Conservation (phyloP, 2,888 invertebrate species). For the Zelleria hepariella region DNA sequence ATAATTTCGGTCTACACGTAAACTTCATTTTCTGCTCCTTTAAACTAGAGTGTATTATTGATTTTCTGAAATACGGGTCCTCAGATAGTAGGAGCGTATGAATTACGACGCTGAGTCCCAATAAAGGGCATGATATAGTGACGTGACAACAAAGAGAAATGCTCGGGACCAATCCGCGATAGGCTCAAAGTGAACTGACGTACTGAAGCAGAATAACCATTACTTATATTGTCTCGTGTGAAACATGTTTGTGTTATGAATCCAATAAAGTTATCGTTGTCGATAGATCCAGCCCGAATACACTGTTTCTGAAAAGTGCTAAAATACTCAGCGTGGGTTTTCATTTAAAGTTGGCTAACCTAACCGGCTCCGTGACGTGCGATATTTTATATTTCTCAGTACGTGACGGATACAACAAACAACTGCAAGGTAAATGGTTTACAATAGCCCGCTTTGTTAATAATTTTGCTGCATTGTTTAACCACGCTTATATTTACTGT, state of each 20-base stretch:
- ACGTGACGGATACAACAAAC: background rate
- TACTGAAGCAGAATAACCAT: conserved; percentile 2
- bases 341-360: background rate
- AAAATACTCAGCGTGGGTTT: background rate
- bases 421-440: background rate
- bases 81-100: conserved; percentile 21
- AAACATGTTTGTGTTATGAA: background rate
- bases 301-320: too few species aligned
- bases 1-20: background rate
- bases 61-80: background rate
- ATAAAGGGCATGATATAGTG: conserved; percentile 27
- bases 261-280: background rate
- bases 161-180: conserved; percentile 11
- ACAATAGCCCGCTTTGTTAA: background rate
- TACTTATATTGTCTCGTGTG: background rate
- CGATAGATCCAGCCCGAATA: too few species aligned
- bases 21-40: too few species aligned
- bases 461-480: background rate
- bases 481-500: background rate
- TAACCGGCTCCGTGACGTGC: background rate
- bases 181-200: background rate
- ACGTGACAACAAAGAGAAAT: conserved; percentile 32
- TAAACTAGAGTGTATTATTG: too few species aligned
- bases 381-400: background rate
- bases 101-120: conserved; percentile 32